Percentiles rank a stretch among this genome's conserved stretches.
phyloP scores from a whole-genome alignment of 2,797 vertebrate genomes.

The Rhinogobio ventralis region DNA sequence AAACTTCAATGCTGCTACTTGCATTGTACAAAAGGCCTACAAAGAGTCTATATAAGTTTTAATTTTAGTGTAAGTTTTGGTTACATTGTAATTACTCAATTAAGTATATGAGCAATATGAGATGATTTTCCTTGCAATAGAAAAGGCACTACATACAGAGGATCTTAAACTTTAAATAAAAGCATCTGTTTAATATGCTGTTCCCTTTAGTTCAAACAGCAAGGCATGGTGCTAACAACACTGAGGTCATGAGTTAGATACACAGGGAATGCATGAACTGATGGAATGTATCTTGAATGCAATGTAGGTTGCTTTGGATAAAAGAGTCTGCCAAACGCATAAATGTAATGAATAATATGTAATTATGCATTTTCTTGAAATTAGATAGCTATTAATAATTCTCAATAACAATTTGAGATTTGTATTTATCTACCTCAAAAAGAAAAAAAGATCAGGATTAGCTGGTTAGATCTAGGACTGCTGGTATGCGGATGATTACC shows the following conservation, averaged over 20 bases:
- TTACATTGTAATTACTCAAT: too few species aligned
- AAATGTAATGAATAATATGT: not conserved
- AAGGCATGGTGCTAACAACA: not conserved
- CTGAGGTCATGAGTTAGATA: not conserved
- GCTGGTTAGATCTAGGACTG: not conserved
- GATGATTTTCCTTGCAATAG: not conserved
- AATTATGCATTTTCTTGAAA: not conserved
- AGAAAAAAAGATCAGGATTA: not conserved
- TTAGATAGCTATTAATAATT: not conserved
- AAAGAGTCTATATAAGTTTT: too few species aligned
- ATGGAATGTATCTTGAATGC: not conserved
- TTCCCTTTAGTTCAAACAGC: too few species aligned
- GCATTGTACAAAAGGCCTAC: not conserved
- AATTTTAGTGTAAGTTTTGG: too few species aligned
- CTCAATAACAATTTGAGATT: not conserved
- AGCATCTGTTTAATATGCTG: not conserved
- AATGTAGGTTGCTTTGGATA: not conserved
- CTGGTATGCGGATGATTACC: constrained; percentile 64
- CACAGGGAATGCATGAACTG: not conserved
- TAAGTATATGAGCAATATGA: not conserved
- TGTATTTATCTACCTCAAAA: not conserved
- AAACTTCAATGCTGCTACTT: not conserved
- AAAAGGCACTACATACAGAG: not conserved
- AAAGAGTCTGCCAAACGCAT: not conserved
- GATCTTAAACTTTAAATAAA: not conserved